phyloP scores from a whole-genome alignment of 2,113 vertebrate species.

The Todiramphus chloris region DNA sequence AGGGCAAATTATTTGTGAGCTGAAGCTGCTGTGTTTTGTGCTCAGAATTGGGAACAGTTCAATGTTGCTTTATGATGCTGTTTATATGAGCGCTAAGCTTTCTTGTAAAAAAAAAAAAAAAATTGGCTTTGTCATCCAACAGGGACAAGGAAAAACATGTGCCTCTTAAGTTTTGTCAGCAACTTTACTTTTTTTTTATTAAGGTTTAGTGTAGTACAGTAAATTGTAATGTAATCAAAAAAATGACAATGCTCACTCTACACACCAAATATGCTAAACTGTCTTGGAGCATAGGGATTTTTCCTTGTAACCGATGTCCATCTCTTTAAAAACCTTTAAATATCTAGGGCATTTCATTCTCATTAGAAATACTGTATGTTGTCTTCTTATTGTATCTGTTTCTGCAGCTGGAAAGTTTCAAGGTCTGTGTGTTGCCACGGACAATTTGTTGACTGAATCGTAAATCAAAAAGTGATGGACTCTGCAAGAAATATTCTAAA shows the following conservation, averaged over 20 bases:
- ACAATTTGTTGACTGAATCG: slow-evolving; percentile 8
- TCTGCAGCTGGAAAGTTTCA: slow-evolving; percentile 59
- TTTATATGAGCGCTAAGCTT: not conserved
- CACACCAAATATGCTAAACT: not conserved
- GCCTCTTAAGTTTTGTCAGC: not conserved
- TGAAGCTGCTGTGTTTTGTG: not conserved
- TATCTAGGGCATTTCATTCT: not conserved
- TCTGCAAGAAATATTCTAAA: not conserved
- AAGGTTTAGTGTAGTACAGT: not conserved
- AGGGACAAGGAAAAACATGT: not conserved
- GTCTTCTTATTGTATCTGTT: not conserved
- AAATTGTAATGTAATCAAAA: not conserved
- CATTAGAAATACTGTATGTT: not conserved
- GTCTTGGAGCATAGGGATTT: not conserved
- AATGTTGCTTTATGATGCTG: not conserved
- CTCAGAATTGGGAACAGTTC: not conserved
- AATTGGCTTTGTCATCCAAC: not conserved
- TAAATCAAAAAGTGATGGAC: slow-evolving; percentile 53
- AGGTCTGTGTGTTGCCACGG: slow-evolving; percentile 5
- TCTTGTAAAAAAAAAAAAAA: not conserved
- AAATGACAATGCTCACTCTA: not conserved
- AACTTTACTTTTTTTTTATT: not conserved
- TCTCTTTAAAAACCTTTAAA: not conserved
- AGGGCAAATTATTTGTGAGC: not conserved
- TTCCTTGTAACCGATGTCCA: not conserved